phyloP scores from a whole-genome alignment of 2,888 invertebrate species.

The Drosophila lutescens region DNA sequence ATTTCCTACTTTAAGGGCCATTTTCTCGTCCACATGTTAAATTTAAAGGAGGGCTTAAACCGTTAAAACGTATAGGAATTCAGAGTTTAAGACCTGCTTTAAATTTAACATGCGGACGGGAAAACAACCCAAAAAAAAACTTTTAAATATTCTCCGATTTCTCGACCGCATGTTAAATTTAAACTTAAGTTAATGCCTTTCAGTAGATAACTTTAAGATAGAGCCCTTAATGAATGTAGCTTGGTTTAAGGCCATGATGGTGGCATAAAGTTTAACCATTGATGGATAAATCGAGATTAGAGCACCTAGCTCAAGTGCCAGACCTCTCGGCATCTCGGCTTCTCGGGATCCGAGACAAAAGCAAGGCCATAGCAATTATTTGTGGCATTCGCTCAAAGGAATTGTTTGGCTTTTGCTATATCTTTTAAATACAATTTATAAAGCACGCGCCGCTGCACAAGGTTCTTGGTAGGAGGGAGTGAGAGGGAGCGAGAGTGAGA shows the following conservation, averaged over 20 bases:
- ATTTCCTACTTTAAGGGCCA: too few species aligned
- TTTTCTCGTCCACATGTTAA: too few species aligned
- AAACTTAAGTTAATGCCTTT: too few species aligned
- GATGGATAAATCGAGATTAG: slow-evolving; percentile 55
- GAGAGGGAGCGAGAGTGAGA: background rate
- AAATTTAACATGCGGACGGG: too few species aligned
- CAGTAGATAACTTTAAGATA: background rate
- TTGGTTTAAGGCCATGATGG: background rate
- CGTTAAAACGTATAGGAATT: too few species aligned
- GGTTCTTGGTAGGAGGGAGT: slow-evolving; percentile 8
- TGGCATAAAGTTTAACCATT: background rate
- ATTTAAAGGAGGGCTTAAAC: too few species aligned
- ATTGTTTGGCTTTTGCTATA: slow-evolving; percentile 61
- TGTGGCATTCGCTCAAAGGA: slow-evolving; percentile 63
- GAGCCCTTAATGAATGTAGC: background rate
- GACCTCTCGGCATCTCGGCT: background rate
- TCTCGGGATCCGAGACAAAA: slow-evolving; percentile 33
- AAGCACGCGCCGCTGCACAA: slow-evolving; percentile 58
- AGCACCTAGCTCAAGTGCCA: slow-evolving; percentile 55
- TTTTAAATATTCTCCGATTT: too few species aligned
- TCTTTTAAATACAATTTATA: slow-evolving; percentile 78
- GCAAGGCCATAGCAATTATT: slow-evolving; percentile 63
- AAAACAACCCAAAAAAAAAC: too few species aligned
- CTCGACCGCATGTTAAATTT: too few species aligned
- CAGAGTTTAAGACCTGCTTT: too few species aligned